A percentile compares a stretch with the other conserved stretches of the same genome.
phyloP scores from a whole-genome alignment of 1,140 invertebrate species.

The Lepidostoma basale region DNA sequence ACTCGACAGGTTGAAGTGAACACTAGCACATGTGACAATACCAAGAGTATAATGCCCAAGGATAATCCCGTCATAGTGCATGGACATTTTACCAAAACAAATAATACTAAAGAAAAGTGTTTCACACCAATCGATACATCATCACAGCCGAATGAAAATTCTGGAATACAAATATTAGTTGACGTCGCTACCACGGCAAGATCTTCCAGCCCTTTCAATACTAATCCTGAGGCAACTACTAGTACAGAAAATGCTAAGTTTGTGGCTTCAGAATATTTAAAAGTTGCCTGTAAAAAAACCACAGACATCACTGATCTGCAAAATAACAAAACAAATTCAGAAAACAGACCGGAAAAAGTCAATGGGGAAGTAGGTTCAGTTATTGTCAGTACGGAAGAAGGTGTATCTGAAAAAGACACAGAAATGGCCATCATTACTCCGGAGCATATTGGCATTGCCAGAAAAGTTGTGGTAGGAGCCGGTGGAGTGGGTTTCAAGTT shows the following conservation, averaged over 20 bases:
- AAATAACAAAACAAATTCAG: constrained; percentile 13
- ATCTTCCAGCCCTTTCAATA: constrained; percentile 50
- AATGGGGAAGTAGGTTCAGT: constrained; percentile 7
- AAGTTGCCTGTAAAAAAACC: constrained; percentile 64
- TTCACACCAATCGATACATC: neutral
- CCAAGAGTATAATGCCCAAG: neutral
- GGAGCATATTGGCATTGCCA: constrained; percentile 51
- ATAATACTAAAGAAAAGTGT: neutral
- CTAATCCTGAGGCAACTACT: constrained; percentile 29
- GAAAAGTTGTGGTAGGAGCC: constrained; percentile 60
- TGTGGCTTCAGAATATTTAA: constrained; percentile 67
- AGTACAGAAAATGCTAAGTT: constrained; percentile 63
- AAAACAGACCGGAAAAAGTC: constrained; percentile 21
- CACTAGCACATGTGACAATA: constrained; percentile 6
- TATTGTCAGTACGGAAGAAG: constrained; percentile 28
- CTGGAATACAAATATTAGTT: constrained; percentile 55
- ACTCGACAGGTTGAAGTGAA: constrained; percentile 30
- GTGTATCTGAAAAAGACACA: constrained; percentile 26
- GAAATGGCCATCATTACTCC: constrained; percentile 38
- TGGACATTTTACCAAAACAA: constrained; percentile 1
- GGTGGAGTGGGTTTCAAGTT: constrained; percentile 60
- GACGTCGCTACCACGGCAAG: constrained; percentile 55
- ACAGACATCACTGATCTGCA: constrained; percentile 44
- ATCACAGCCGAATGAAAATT: constrained; percentile 49
- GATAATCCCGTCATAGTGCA: neutral